A percentile compares a stretch with the other conserved stretches of the same genome.
Conservation (phyloP, 2,797 vertebrate genomes). For the Oreochromis grahami region DNA sequence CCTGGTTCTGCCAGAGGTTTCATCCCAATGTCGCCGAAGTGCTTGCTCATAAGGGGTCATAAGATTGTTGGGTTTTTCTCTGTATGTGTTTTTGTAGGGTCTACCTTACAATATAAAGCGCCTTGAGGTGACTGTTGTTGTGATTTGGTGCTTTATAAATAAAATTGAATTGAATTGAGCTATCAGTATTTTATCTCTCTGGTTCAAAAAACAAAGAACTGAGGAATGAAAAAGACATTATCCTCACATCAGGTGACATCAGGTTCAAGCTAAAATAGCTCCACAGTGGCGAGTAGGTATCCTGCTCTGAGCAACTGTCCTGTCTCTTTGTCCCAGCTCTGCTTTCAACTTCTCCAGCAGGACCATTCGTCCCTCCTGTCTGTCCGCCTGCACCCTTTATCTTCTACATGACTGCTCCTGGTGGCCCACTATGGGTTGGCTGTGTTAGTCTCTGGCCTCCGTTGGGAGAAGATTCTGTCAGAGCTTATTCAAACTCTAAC, state of each 20-base stretch:
- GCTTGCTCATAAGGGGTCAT: background rate
- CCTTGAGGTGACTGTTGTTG: background rate
- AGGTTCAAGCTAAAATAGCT: background rate
- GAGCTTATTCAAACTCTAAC: background rate
- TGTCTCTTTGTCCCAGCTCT: background rate
- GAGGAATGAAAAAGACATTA: background rate
- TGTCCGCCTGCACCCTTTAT: background rate
- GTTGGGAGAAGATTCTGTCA: background rate
- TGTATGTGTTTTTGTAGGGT: background rate
- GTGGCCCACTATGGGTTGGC: background rate
- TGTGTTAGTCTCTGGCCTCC: background rate
- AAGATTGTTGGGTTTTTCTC: background rate
- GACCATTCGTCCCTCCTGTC: background rate
- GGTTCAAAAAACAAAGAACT: background rate
- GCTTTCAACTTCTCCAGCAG: background rate
- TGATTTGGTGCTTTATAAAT: background rate
- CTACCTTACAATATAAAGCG: background rate
- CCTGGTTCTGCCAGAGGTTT: background rate
- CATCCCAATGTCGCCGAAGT: background rate
- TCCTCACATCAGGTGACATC: background rate
- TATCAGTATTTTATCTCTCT: background rate
- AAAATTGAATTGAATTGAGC: background rate
- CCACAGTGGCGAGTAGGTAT: background rate
- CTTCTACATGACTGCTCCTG: background rate
- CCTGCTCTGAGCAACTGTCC: background rate